Evolutionary conservation across 2,113 vertebrate species (phyloP), one percentile per base, ranked within the genome.

Genomic region (Hiodon tergisus): DNA sequence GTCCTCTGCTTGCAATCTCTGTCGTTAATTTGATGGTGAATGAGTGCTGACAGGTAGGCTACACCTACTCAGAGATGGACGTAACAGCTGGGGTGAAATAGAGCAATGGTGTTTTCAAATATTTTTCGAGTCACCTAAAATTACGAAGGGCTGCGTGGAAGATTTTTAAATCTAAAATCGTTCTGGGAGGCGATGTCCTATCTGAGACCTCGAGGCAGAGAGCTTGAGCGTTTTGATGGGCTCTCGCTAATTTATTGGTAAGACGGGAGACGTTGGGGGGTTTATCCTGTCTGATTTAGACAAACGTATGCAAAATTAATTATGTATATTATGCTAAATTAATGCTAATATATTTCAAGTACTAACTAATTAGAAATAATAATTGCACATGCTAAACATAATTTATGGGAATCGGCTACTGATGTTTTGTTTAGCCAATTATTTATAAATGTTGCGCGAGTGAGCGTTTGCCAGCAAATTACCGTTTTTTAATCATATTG

Each of bases 231-330:
- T 48, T 94, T 94, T 31, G 91, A 92, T 67, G 92, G 94, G 71
- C 90, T 95, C 9, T 95, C 94, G 8, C 91, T 94, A 76, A 94
- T 95, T 5, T 96, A 94, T 86, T 94, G 94, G 93, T 96, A 82
- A 80, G 92, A 81, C 4, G 31, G 31, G 31, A 31, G 31, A 31
- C 31, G 31, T 31, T 31, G 31, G 31, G 31, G 31, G 31, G 31
- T 31, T 6, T 46, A 65, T 65, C 47, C 5, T 65, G 16, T 65
- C 6, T 46, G 2, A 46, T 65, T 57, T 5, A 10, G 54, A 3
- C 16, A 46, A 46, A 65, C 31, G 62, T 65, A 46, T 46, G 47
- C 2, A 65, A 17, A 17, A 65, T 6, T 65, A 8, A 31, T 31
- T 0, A 31, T 31, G 31, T 2, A 31, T 31, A 31, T 31, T 0